These are phyloP conservation scores for Cyprinodon variegatus DNA, from an alignment of 2,113 vertebrate genomes.

Conservation along the genomic window DNA sequence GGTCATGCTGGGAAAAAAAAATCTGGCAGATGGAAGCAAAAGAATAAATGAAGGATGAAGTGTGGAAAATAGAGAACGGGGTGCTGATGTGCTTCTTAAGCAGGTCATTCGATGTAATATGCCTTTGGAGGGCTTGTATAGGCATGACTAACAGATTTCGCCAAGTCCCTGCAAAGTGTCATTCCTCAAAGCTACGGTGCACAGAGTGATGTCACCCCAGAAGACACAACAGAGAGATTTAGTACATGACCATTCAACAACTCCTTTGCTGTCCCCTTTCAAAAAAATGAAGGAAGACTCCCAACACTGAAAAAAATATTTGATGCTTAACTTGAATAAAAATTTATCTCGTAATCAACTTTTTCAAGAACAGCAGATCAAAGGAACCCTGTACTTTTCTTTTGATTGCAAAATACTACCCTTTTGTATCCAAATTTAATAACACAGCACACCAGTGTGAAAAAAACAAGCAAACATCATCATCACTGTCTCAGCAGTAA, in stretches of 20 bases:
- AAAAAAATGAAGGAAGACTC: constrained; percentile 22
- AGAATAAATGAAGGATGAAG: constrained; percentile 59
- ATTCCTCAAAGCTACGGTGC: constrained; percentile 44
- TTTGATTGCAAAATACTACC: not conserved
- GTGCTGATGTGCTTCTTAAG: constrained; percentile 67
- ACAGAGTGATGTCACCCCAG: constrained; percentile 47
- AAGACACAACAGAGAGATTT: constrained; percentile 53
- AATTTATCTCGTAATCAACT: not conserved
- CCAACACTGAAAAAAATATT: constrained; percentile 14
- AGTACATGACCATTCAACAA: constrained; percentile 56
- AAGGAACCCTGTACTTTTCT: constrained; percentile 10
- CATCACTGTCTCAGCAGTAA: constrained; percentile 27
- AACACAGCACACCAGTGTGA: not conserved
- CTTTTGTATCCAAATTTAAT: constrained; percentile 1
- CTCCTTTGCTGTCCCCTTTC: constrained; percentile 25
- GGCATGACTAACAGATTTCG: constrained; percentile 74
- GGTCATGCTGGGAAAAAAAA: constrained; percentile 43
- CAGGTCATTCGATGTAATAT: constrained; percentile 67
- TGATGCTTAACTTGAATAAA: constrained; percentile 25
- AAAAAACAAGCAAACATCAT: constrained; percentile 4
- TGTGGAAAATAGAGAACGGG: constrained; percentile 57
- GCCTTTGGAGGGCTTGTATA: constrained; percentile 60
- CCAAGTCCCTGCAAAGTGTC: constrained; percentile 40
- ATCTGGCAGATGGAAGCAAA: constrained; percentile 30
- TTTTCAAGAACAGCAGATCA: not conserved